Percentiles rank a stretch among this genome's conserved stretches.
Evolutionary conservation across 2,113 vertebrate species (phyloP).

Genomic region (Odocoileus virginianus): DNA sequence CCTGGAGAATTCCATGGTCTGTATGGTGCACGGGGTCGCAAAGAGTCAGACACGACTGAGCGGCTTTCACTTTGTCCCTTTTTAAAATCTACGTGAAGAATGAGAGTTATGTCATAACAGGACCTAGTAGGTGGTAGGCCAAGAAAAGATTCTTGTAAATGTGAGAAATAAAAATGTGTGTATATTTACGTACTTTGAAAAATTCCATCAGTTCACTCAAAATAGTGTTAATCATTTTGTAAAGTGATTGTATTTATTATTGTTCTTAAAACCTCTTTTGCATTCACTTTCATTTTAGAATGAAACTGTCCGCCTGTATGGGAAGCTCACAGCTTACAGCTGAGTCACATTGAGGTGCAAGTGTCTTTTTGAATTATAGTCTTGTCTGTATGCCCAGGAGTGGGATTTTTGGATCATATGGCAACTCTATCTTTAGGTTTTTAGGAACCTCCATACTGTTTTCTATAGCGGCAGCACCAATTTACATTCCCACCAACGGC

Average conservation of each 20-base stretch:
- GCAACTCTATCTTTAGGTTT: neutral
- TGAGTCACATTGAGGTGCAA: neutral
- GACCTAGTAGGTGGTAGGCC: neutral
- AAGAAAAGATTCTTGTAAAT: neutral
- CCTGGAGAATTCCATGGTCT: neutral
- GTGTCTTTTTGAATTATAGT: neutral
- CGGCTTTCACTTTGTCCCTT: neutral
- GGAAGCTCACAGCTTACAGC: neutral
- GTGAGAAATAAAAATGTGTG: neutral
- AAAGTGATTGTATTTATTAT: neutral
- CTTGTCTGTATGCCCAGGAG: neutral
- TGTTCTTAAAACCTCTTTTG: neutral
- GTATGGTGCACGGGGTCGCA: neutral
- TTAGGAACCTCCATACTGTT: neutral
- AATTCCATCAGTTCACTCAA: neutral
- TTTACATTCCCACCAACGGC: neutral
- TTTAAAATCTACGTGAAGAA: neutral
- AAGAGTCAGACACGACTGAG: fast-evolving
- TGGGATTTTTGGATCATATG: neutral
- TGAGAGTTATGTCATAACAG: neutral
- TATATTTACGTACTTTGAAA: neutral
- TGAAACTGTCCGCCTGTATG: neutral
- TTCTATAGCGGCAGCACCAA: neutral
- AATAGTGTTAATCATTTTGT: neutral
- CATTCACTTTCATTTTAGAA: neutral